Conservation (phyloP, 2,113 vertebrate species). For the Oryzias celebensis region DNA sequence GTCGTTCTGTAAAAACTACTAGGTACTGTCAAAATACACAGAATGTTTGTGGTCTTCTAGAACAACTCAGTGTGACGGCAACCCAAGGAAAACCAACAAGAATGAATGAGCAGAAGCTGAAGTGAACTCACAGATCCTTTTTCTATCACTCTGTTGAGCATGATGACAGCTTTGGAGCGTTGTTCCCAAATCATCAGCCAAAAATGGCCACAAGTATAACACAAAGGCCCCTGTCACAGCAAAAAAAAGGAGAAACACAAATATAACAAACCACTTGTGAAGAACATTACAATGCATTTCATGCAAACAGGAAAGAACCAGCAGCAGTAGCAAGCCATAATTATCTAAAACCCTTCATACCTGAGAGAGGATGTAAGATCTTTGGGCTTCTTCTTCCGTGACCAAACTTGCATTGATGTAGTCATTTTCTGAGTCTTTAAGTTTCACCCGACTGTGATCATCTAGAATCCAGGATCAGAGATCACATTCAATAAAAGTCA, state of each 20-base stretch:
- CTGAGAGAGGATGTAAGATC: slow-evolving; percentile 95
- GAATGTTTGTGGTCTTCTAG: neutral
- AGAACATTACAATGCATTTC: neutral
- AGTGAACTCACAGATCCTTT: slow-evolving; percentile 91
- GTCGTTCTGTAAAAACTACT: too few species aligned
- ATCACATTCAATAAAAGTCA: slow-evolving; percentile 3
- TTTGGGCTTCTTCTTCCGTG: slow-evolving; percentile 87
- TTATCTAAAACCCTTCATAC: slow-evolving; percentile 58
- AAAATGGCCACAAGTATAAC: slow-evolving; percentile 96
- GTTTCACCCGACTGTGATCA: slow-evolving; percentile 95
- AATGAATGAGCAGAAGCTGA: slow-evolving; percentile 1
- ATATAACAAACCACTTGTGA: neutral
- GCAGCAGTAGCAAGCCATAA: neutral
- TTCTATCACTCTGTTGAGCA: slow-evolving; percentile 96
- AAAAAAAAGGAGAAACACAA: slow-evolving; percentile 10
- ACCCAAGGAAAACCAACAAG: neutral
- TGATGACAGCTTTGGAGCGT: slow-evolving; percentile 93
- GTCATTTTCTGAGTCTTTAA: slow-evolving; percentile 91
- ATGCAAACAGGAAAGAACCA: neutral
- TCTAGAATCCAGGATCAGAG: slow-evolving; percentile 76
- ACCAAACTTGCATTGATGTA: slow-evolving; percentile 97
- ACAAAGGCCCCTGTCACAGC: slow-evolving; percentile 86
- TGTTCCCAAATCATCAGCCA: slow-evolving; percentile 99
- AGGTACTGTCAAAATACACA: too few species aligned
- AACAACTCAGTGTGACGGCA: neutral